phyloP scores from a whole-genome alignment of 1,140 invertebrate species.

The Pseudomyrmex gracilis region DNA sequence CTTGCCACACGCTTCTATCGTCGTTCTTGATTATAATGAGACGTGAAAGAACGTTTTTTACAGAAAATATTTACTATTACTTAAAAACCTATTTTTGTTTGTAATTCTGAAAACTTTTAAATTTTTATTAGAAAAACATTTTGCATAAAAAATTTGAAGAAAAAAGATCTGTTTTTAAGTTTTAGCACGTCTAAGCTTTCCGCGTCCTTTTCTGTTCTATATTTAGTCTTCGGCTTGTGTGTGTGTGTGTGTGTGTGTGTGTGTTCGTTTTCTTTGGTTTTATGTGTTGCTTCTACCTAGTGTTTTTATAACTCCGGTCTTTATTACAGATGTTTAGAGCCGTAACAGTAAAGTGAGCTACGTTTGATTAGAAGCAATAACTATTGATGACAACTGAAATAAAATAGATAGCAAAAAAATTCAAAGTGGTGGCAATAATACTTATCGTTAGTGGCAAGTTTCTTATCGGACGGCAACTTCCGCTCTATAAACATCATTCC shows the following conservation, averaged over 20 bases:
- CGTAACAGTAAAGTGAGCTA: too few species aligned
- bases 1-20: neutral
- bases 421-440: constrained; percentile 35
- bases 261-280: too few species aligned
- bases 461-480: neutral
- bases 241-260: too few species aligned
- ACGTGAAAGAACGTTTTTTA: neutral
- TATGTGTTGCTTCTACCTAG: too few species aligned
- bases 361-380: neutral
- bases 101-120: too few species aligned
- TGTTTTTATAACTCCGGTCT: too few species aligned
- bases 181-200: too few species aligned
- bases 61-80: neutral
- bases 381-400: neutral
- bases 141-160: too few species aligned
- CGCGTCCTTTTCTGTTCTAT: too few species aligned
- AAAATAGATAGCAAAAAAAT: neutral
- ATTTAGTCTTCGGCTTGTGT: too few species aligned
- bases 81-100: neutral
- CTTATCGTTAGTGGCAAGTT: constrained; percentile 43
- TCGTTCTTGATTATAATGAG: neutral
- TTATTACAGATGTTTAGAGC: too few species aligned
- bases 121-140: neutral
- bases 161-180: too few species aligned
- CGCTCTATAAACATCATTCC: neutral